Percentiles rank a stretch among this genome's conserved stretches.
phyloP scores from a whole-genome alignment of 2,113 vertebrate species.

The Procavia capensis region DNA sequence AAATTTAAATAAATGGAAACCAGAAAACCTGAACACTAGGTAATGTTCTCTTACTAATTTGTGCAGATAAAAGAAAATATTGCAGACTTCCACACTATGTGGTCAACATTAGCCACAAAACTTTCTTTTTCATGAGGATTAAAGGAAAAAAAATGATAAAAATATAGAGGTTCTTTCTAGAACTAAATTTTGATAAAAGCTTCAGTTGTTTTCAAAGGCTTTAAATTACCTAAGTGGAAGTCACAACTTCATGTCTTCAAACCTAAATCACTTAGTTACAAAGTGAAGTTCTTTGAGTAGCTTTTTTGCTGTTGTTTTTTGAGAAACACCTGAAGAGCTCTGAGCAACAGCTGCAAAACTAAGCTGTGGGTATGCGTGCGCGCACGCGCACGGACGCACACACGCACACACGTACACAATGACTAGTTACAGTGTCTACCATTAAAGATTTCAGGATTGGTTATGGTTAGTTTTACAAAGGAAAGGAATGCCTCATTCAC shows the following conservation, averaged over 20 bases:
- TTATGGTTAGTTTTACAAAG: slow-evolving; percentile 76
- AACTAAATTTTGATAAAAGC: slow-evolving; percentile 84
- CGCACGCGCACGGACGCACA: slow-evolving; percentile 1
- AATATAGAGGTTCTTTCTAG: slow-evolving; percentile 70
- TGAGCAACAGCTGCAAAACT: slow-evolving; percentile 76
- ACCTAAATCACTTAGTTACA: slow-evolving; percentile 79
- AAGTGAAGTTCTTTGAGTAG: slow-evolving; percentile 79
- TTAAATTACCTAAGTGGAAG: slow-evolving; percentile 81
- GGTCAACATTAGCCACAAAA: slow-evolving; percentile 69
- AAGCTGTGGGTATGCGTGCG: background rate
- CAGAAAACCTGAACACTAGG: slow-evolving; percentile 67
- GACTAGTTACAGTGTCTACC: slow-evolving; percentile 65
- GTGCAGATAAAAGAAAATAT: slow-evolving; percentile 70
- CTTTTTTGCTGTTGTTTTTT: slow-evolving; percentile 79
- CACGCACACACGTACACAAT: slow-evolving; percentile 50
- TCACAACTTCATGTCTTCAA: slow-evolving; percentile 76
- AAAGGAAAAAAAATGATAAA: slow-evolving; percentile 81
- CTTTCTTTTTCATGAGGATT: slow-evolving; percentile 75
- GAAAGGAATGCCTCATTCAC: slow-evolving; percentile 81
- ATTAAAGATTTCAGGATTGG: slow-evolving; percentile 69
- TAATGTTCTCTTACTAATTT: slow-evolving; percentile 74
- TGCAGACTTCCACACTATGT: slow-evolving; percentile 56
- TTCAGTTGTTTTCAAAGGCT: slow-evolving; percentile 76
- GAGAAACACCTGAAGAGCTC: slow-evolving; percentile 67
- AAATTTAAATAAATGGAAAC: slow-evolving; percentile 83